These are phyloP conservation scores for Phataginus tetradactyla DNA, from an alignment of 2,797 vertebrate genomes.

Conservation along the genomic window DNA sequence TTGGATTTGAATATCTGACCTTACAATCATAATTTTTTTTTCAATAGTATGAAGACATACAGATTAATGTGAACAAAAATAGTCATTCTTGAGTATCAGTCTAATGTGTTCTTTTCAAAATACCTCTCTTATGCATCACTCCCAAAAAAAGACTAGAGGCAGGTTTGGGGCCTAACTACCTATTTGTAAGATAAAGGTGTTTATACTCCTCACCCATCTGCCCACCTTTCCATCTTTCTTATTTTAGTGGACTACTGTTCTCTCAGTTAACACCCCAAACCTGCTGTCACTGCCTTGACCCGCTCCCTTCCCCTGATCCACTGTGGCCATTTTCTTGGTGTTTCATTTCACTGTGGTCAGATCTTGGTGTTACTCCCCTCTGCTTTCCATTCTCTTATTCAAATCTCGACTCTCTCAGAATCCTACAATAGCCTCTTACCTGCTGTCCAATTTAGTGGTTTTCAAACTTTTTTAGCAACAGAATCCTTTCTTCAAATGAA, in stretches of 20 bases:
- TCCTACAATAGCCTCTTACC: background rate
- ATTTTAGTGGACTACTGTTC: background rate
- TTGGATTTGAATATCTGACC: conserved; percentile 6
- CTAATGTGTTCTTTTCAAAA: background rate
- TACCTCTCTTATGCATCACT: background rate
- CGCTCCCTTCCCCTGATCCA: background rate
- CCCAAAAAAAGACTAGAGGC: background rate
- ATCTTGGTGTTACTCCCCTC: background rate
- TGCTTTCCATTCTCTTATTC: background rate
- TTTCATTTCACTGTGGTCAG: background rate
- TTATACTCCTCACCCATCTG: background rate
- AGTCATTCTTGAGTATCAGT: background rate
- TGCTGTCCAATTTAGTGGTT: background rate
- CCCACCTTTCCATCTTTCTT: background rate
- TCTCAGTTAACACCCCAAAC: background rate
- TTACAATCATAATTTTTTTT: background rate
- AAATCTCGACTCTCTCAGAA: background rate
- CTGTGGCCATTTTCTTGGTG: background rate
- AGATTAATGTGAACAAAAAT: background rate
- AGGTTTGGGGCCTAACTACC: background rate
- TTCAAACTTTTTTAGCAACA: background rate
- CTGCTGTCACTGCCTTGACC: background rate
- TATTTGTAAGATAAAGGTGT: background rate
- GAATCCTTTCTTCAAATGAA: background rate
- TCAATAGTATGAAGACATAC: background rate